Evolutionary conservation across 2,888 invertebrate genomes (phyloP).

Genomic region (Trichogramma dendrolimi): DNA sequence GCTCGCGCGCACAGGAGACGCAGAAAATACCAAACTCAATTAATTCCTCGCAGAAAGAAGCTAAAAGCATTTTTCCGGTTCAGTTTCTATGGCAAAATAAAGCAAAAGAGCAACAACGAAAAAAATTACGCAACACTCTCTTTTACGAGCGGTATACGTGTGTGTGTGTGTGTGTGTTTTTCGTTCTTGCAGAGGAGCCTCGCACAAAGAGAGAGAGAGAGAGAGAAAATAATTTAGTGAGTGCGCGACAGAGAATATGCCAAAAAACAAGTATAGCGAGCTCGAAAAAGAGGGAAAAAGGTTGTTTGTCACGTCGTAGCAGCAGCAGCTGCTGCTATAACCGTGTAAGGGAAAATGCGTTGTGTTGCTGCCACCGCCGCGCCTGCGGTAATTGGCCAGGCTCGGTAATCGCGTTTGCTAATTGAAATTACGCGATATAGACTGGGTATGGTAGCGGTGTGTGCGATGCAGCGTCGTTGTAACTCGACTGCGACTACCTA

Average conservation of each 20-base stretch:
- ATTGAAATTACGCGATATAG: constrained; percentile 40
- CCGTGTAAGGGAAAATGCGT: not conserved
- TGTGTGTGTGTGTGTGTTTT: too few relatives aligned
- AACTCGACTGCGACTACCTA: constrained; percentile 7
- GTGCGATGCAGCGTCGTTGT: constrained; percentile 1
- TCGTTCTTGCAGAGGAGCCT: too few relatives aligned
- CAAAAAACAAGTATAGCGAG: not conserved
- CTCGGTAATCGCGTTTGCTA: constrained; percentile 44
- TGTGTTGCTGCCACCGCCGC: constrained; percentile 27
- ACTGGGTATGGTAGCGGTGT: not conserved
- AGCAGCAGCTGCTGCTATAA: too few relatives aligned
- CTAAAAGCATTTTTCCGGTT: too few relatives aligned
- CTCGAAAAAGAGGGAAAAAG: not conserved
- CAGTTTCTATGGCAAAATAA: too few relatives aligned
- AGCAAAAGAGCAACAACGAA: too few relatives aligned
- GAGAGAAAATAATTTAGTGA: not conserved
- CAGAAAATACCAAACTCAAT: too few relatives aligned
- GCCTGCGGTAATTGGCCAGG: constrained; percentile 38
- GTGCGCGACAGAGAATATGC: not conserved
- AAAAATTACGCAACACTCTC: too few relatives aligned
- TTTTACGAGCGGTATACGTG: too few relatives aligned
- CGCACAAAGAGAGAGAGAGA: not conserved
- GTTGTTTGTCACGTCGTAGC: too few relatives aligned
- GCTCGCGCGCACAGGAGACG: too few relatives aligned
- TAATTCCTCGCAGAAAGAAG: too few relatives aligned